phyloP scores from a whole-genome alignment of 2,888 invertebrate species.

The Acrobasis consociella region DNA sequence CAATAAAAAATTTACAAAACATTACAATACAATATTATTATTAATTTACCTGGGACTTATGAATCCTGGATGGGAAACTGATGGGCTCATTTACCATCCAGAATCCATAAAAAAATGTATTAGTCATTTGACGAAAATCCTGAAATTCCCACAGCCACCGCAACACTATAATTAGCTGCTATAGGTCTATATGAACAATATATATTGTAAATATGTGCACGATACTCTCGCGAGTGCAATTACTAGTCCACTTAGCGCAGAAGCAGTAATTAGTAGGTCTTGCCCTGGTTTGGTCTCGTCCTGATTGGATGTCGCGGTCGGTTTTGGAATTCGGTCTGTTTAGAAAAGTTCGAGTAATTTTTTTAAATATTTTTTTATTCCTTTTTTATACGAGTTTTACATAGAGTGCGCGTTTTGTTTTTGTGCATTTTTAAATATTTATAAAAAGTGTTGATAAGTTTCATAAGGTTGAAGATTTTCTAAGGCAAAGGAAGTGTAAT shows the following conservation, averaged over 20 bases:
- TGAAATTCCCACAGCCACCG: conserved; percentile 7
- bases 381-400: neutral
- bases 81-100: too few species aligned
- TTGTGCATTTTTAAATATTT: neutral
- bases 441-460: neutral
- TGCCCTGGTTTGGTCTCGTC: conserved; percentile 2
- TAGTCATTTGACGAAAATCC: neutral
- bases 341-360: neutral
- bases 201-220: conserved; percentile 34
- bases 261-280: conserved; percentile 26
- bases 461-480: neutral
- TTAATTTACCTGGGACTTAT: too few species aligned
- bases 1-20: too few species aligned
- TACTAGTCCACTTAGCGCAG: conserved; percentile 1
- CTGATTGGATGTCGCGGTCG: conserved; percentile 18
- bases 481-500: conserved; percentile 12
- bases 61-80: too few species aligned
- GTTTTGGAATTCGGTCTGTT: conserved; percentile 10
- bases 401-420: neutral
- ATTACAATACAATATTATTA: too few species aligned
- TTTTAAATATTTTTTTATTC: neutral
- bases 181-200: conserved; percentile 29
- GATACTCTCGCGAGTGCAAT: conserved; percentile 26
- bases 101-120: neutral
- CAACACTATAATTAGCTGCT: conserved; percentile 24